These are phyloP conservation scores for Dolichallabes microphthalmus DNA, from an alignment of 2,113 vertebrate genomes.

Conservation along the genomic window DNA sequence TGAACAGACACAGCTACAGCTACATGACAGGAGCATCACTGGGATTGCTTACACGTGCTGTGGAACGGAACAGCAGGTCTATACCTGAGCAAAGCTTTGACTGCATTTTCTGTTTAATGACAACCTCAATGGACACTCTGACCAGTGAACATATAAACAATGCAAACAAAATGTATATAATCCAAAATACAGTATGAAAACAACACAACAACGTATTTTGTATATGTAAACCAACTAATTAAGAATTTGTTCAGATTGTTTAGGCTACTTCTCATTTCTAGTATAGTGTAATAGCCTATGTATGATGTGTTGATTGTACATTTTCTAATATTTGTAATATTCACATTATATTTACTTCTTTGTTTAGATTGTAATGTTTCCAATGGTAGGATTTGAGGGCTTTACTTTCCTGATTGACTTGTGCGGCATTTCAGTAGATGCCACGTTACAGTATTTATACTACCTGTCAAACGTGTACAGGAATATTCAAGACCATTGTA, in stretches of 20 bases:
- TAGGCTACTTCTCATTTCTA: not conserved
- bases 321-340: not conserved
- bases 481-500: not conserved
- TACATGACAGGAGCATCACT: not conserved
- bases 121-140: not conserved
- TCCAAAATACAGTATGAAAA: not conserved
- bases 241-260: not conserved
- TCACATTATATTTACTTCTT: not conserved
- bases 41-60: not conserved
- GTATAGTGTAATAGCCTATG: not conserved
- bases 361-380: not conserved
- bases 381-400: not conserved
- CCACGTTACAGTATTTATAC: not conserved
- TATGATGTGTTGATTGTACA: not conserved
- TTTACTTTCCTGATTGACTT: not conserved
- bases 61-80: not conserved
- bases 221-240: not conserved
- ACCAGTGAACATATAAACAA: not conserved
- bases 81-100: not conserved
- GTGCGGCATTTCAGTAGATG: not conserved
- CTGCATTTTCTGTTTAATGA: not conserved
- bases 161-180: not conserved
- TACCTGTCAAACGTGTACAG: not conserved
- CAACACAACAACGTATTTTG: not conserved
- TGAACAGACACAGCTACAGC: not conserved